Conservation (phyloP, 2,888 invertebrate species). For the Neoaliturus tenellus region DNA sequence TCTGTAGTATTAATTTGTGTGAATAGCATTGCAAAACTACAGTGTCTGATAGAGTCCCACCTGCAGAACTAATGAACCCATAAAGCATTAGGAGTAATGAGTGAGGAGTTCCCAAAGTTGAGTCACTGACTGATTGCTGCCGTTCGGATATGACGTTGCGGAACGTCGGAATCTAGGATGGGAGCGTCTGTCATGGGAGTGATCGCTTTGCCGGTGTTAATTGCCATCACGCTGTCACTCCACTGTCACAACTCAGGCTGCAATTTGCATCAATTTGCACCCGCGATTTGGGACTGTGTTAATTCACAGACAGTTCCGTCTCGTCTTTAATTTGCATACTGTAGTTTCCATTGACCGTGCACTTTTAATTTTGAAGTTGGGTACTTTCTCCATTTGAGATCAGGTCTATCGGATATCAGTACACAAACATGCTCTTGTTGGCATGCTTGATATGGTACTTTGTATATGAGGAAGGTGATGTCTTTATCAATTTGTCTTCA, state of each 20-base stretch:
- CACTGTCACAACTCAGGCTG: neutral
- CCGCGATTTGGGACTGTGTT: neutral
- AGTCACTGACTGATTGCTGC: neutral
- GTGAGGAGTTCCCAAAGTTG: neutral
- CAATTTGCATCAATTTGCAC: neutral
- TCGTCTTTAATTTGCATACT: neutral
- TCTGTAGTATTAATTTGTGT: no score
- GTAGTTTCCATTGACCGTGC: neutral
- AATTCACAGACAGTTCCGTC: neutral
- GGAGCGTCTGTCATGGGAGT: constrained; percentile 27
- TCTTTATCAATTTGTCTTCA: no score
- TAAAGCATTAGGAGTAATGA: neutral
- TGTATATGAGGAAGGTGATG: no score
- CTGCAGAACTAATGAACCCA: no score
- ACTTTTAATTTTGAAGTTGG: no score
- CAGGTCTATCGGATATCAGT: no score
- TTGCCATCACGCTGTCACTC: constrained; percentile 2
- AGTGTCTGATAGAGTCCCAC: no score
- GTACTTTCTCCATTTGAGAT: no score
- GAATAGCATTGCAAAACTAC: no score
- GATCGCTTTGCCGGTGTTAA: constrained; percentile 12
- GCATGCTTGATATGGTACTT: no score
- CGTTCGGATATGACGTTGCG: neutral
- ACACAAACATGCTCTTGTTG: no score
- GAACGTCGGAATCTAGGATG: constrained; percentile 13